These are phyloP conservation scores for Tokudaia muenninki DNA, from an alignment of 2,797 vertebrate genomes.

Conservation along the genomic window DNA sequence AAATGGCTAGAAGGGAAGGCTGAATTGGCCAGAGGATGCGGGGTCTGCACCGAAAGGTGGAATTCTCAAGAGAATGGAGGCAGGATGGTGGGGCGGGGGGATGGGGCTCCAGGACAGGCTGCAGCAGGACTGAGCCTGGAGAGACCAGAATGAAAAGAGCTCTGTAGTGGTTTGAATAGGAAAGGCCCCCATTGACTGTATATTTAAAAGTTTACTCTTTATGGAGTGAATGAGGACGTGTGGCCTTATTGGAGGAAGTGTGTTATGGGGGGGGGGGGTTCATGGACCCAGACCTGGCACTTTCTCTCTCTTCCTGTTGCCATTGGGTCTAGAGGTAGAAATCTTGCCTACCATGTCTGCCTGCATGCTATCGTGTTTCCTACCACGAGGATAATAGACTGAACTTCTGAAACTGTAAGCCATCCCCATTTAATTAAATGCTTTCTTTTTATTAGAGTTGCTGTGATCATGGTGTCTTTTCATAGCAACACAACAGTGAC, in stretches of 20 bases:
- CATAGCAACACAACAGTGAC: not conserved
- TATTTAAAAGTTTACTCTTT: not conserved
- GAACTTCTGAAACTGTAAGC: not conserved
- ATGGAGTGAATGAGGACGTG: not conserved
- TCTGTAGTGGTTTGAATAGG: not conserved
- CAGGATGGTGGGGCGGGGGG: not conserved
- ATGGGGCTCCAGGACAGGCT: too few relatives aligned
- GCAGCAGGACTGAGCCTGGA: not conserved
- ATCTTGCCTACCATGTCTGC: not conserved
- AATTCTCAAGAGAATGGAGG: not conserved
- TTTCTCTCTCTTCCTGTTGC: not conserved
- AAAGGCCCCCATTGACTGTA: too few relatives aligned
- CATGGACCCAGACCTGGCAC: not conserved
- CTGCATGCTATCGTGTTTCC: too few relatives aligned
- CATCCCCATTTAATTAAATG: not conserved
- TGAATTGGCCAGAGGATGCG: not conserved
- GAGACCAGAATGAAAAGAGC: not conserved
- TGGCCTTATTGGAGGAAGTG: not conserved
- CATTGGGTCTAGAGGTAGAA: not conserved
- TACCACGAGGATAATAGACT: not conserved
- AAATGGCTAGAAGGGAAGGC: not conserved
- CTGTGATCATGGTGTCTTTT: not conserved
- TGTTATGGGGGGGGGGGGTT: too few relatives aligned
- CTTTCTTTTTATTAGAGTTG: not conserved
- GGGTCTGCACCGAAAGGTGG: not conserved